These are phyloP conservation scores for Palythoa heliodiscus DNA, from an alignment of 92 coral and sea anemone genomes.

Conservation along the genomic window DNA sequence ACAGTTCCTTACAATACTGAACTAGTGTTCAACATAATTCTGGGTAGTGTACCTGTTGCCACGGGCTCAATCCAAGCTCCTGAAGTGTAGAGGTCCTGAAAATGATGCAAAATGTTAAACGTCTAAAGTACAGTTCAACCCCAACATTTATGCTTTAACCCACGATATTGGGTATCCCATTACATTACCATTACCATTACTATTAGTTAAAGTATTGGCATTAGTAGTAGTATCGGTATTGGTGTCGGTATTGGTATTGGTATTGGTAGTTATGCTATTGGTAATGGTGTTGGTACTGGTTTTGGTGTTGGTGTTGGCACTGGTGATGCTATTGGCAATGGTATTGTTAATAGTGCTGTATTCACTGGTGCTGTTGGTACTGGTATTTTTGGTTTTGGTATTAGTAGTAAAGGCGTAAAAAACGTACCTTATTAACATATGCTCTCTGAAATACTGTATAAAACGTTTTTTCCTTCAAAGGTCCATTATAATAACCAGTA, in stretches of 20 bases:
- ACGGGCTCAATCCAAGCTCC: constrained; percentile 75
- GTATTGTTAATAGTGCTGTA: background rate
- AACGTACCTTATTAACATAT: constrained; percentile 67
- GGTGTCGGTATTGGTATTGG: background rate
- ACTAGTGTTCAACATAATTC: background rate
- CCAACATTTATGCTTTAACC: background rate
- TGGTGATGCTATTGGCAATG: background rate
- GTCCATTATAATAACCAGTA: constrained; percentile 72
- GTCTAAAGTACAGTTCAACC: background rate
- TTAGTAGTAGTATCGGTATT: background rate
- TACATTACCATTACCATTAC: background rate
- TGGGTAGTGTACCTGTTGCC: constrained; percentile 6
- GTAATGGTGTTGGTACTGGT: background rate
- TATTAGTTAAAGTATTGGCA: background rate
- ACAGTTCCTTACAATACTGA: no score
- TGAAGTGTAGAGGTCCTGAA: constrained; percentile 71
- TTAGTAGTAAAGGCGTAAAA: background rate
- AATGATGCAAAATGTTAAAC: background rate
- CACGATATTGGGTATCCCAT: background rate
- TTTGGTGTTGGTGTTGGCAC: background rate
- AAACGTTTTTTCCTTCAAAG: constrained; percentile 63
- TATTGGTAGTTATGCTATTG: background rate
- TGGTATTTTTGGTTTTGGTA: background rate
- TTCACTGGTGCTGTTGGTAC: background rate
- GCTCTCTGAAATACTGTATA: constrained; percentile 83